Base-by-base conservation (phyloP, 2,113 vertebrate genomes). In the Gymnorhina tibicen region DNA sequence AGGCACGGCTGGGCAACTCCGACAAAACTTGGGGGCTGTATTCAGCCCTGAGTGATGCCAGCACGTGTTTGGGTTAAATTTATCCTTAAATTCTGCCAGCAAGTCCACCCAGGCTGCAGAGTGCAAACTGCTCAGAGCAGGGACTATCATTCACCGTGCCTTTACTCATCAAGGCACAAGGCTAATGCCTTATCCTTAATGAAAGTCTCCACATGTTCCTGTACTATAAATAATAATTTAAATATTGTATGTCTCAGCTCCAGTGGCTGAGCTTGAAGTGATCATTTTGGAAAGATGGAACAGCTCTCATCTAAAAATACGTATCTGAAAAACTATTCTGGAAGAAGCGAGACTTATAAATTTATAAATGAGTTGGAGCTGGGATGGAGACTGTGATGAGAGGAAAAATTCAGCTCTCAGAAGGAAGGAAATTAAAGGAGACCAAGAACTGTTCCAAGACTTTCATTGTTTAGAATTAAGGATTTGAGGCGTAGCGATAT, bases 161-260 rank as follows among this genome's bases (percentile, higher is more conserved):
- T 93, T 86, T 72, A 55, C 92, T 93, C 87, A 80, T 80, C 83
- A 56, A 97, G 89, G 91, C 89, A 81, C 69, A 86, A 35, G 83
- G 72, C 64, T 95, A 93, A 95, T 91, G 88, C 86, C 80, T 91
- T 93, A 62, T 96, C 95, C 89, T 96, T 96, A 95, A 94, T 94
- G 95, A 94, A 94, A 95, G 76, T 91, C 92, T 85, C 93, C 5
- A n/a, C 88, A 37, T 94, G 93, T 96, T 97, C 92, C 93, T 94
- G 93, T 85, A 92, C 96, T 94, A 97, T 96, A 97, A 96, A 96
- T 96, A 96, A 95, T 96, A 96, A 97, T 96, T 97, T 97, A 96
- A 97, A 97, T 97, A 96, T 96, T 96, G 96, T 95, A 96, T 95
- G 92, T 92, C 96, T 94, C 83, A 93, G 95, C 92, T 96, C 85